These are phyloP conservation scores for Parambassis ranga DNA, from an alignment of 2,797 vertebrate species.

Conservation along the genomic window DNA sequence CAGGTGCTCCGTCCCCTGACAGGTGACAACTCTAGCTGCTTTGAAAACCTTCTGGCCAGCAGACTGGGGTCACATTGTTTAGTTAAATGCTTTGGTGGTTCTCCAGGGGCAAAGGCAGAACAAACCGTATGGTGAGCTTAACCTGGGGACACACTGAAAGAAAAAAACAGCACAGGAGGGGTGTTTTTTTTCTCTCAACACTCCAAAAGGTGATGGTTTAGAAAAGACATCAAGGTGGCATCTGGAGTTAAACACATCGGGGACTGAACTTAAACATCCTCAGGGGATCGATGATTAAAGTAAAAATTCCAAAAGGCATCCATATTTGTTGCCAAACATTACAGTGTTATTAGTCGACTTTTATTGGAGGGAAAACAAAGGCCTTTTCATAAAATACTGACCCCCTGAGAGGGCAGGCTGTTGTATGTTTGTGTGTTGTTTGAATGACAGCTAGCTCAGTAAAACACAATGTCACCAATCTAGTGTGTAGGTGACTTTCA, in stretches of 20 bases:
- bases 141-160: neutral
- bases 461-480: no score
- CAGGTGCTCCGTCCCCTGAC: conserved; percentile 47
- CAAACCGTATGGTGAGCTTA: conserved; percentile 33
- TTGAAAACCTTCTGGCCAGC: conserved; percentile 65
- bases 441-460: no score
- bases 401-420: no score
- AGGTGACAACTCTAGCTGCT: conserved; percentile 52
- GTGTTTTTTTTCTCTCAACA: neutral
- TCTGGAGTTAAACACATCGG: neutral
- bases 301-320: no score
- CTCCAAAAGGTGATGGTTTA: neutral
- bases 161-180: neutral
- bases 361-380: neutral
- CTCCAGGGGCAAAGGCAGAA: conserved; percentile 29
- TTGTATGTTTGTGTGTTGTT: no score
- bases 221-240: conserved; percentile 12
- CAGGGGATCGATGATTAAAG: no score
- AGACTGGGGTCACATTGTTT: conserved; percentile 73
- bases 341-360: neutral
- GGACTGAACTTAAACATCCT: neutral
- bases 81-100: conserved; percentile 60
- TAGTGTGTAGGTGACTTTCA: no score
- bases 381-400: neutral
- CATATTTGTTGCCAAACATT: no score